phyloP scores from a whole-genome alignment of 2,888 invertebrate genomes.

The Heliconius charithonia region DNA sequence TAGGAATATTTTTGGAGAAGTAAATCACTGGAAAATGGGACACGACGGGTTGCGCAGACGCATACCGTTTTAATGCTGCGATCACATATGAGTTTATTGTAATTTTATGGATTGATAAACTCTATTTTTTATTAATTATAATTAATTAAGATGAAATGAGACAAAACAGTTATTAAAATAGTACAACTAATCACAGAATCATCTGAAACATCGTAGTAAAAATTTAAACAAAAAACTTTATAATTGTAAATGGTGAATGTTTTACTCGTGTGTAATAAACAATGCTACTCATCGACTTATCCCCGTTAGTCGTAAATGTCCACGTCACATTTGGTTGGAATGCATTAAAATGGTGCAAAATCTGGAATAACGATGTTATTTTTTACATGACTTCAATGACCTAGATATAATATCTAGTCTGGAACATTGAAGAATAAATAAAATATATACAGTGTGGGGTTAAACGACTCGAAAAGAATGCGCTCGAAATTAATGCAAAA shows the following conservation, averaged over 20 bases:
- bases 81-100: neutral
- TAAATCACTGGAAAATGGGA: conserved; percentile 45
- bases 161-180: too few species aligned
- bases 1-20: conserved; percentile 43
- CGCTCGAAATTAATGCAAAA: neutral
- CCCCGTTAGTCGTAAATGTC: neutral
- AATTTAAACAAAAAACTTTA: too few species aligned
- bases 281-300: neutral
- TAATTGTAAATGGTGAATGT: neutral
- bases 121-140: too few species aligned
- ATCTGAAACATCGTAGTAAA: too few species aligned
- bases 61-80: neutral
- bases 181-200: too few species aligned
- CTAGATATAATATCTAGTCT: conserved; percentile 26
- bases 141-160: too few species aligned
- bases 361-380: conserved; percentile 27
- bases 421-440: conserved; percentile 22
- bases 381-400: conserved; percentile 35
- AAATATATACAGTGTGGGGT: conserved; percentile 4
- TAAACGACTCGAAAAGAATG: conserved; percentile 8
- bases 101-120: too few species aligned
- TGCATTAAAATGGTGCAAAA: conserved; percentile 5
- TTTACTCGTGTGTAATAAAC: neutral
- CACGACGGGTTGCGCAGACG: conserved; percentile 31
- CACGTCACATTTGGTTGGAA: neutral